Evolutionary conservation across 2,797 vertebrate genomes (phyloP).

Genomic region (Halcyon chelicuti): DNA sequence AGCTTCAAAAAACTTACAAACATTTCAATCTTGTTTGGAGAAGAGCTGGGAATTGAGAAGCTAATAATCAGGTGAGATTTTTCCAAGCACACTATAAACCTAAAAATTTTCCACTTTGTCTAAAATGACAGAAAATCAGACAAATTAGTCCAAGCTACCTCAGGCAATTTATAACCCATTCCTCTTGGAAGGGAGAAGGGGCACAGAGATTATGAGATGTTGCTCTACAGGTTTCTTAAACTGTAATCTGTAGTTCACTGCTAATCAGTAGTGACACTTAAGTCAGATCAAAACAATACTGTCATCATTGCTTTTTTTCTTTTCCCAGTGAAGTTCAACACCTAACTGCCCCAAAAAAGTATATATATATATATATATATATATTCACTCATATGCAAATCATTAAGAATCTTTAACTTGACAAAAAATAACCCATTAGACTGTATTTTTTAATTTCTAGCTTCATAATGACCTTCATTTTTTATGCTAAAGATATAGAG

Average conservation of each 20-base stretch:
- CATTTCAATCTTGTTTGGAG: not conserved
- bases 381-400: not conserved
- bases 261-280: not conserved
- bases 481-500: not conserved
- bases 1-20: not conserved
- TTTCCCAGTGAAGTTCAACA: fast-evolving
- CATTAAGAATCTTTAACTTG: not conserved
- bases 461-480: not conserved
- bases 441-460: not conserved
- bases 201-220: not conserved
- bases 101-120: not conserved
- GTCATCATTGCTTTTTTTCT: not conserved
- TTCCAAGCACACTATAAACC: not conserved
- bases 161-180: not conserved
- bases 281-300: not conserved
- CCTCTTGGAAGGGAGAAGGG: not conserved
- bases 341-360: not conserved
- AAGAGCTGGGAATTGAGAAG: not conserved
- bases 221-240: not conserved
- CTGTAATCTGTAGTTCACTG: not conserved
- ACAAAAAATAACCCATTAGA: not conserved
- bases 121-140: not conserved
- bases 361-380: no score
- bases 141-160: not conserved
- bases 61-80: not conserved